Base-by-base conservation (phyloP, 2,888 invertebrate species). In the Pherbina coryleti region DNA sequence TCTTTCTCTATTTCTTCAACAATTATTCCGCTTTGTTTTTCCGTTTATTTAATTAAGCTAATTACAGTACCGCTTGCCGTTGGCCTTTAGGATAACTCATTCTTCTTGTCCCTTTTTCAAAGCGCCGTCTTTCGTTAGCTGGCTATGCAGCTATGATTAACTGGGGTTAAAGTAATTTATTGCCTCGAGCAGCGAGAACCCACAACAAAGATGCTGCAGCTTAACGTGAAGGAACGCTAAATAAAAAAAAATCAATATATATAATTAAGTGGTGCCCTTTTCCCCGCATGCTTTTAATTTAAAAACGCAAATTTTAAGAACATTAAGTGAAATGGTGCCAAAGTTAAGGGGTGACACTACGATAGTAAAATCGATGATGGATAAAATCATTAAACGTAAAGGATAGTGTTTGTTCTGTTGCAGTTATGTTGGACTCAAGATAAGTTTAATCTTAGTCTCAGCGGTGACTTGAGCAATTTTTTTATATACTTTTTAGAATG, bases 21-120 rank as follows among this genome's bases (percentile, higher is more conserved):
- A 44, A 25, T 7, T 8, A 60, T 60, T 60, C 25, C 57, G 28
- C 28, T 60, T 60, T 25, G 57, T 60, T 60, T 14, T 60, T 60
- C 19, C 28, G 22, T 60, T 60, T 19, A 19, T 87, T 86, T 86
- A 86, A 86, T 87, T 87, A 83, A 84, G 83, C 86, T 86, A 86
- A 87, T 86, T 87, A 87, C 84, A 83, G 80, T 81, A 84, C 73
- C 7, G 44, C 44, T 28, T 62, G 73, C 73, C 62, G 28, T 31
- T 34, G 71, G 51, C 62, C 44, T 53, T 62, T 22, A 73, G 62
- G 62, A 73, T 53, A 49, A 49, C 73, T 44, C 60, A 73, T 73
- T 49, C 28, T 49, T 64, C 57, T 44, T 62, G 60, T 62, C 44
- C 62, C 19, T 55, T 49, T 22, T 14, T n/a, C n/a, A n/a, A 28